Evolutionary conservation across 1,140 invertebrate genomes (phyloP).

Genomic region (Caenorhabditis inopinata): DNA sequence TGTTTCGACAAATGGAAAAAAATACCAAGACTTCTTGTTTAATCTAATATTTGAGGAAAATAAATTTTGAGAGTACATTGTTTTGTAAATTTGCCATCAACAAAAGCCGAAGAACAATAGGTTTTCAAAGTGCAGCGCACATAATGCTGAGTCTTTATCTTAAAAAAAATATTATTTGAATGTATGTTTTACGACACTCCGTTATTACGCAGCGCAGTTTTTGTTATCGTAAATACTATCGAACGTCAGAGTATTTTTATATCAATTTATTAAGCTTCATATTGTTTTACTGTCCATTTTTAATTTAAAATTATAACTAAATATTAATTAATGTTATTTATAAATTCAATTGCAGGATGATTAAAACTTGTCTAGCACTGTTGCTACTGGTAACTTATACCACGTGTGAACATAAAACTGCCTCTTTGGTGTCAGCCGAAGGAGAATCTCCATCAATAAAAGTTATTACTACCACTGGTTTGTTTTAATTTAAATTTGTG

Average conservation of each 20-base stretch:
- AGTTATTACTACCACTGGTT: neutral
- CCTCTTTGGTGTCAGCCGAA: neutral
- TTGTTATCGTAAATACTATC: conserved; percentile 17
- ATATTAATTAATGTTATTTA: neutral
- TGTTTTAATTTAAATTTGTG: neutral
- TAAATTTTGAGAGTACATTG: neutral
- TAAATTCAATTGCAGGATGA: neutral
- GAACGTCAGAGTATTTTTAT: conserved; percentile 16
- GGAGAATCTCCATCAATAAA: conserved; percentile 13
- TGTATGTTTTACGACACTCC: too few species aligned
- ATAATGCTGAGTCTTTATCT: too few species aligned
- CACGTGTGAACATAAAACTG: conserved; percentile 1
- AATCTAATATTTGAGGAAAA: neutral
- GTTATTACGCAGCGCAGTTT: neutral
- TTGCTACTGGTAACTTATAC: conserved; percentile 10
- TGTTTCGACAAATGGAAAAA: too few species aligned
- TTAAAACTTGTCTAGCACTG: neutral
- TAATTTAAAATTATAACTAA: neutral
- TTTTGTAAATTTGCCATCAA: too few species aligned
- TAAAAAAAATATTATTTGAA: neutral
- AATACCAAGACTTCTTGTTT: too few species aligned
- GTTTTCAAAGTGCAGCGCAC: too few species aligned
- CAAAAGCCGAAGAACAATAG: too few species aligned
- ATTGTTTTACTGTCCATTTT: neutral
- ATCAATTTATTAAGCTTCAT: neutral